These are phyloP conservation scores for Sepioteuthis lessoniana DNA, from an alignment of 2,888 invertebrate species.

Conservation along the genomic window DNA sequence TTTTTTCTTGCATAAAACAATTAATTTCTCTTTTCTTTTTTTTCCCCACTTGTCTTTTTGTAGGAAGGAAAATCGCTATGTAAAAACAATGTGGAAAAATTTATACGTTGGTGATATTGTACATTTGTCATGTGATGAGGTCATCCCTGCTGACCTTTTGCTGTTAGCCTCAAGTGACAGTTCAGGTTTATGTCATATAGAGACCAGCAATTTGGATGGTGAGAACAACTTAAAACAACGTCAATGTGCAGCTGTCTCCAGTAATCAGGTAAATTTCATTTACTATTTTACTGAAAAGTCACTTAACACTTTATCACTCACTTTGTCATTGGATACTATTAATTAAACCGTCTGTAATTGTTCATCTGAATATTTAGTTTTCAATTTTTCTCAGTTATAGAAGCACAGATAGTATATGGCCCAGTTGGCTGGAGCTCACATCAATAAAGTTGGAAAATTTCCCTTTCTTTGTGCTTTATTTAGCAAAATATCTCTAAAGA, in stretches of 20 bases:
- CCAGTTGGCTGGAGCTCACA: too few relatives aligned
- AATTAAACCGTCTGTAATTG: too few relatives aligned
- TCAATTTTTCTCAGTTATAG: too few relatives aligned
- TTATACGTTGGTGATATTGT: conserved; percentile 94
- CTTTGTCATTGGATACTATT: not conserved
- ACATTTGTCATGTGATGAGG: conserved; percentile 95
- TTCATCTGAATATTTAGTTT: too few relatives aligned
- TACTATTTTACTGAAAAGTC: too few relatives aligned
- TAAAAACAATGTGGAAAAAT: conserved; percentile 90
- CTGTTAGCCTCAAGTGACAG: conserved; percentile 90
- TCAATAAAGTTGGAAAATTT: too few relatives aligned
- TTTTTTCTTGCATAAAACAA: too few relatives aligned
- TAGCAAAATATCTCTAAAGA: too few relatives aligned
- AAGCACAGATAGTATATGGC: too few relatives aligned
- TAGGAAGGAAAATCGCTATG: conserved; percentile 71
- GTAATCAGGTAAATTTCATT: not conserved
- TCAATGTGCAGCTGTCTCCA: conserved; percentile 81
- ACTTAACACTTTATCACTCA: too few relatives aligned
- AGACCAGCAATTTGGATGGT: conserved; percentile 96
- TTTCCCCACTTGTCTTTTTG: not conserved
- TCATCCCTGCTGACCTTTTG: conserved; percentile 95
- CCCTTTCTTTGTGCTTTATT: too few relatives aligned
- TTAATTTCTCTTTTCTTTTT: too few relatives aligned
- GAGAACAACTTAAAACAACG: conserved; percentile 96
- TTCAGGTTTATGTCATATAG: conserved; percentile 91